phyloP scores from a whole-genome alignment of 53 echinoderm and acorn worm genomes.

The Hippasteria phrygiana region DNA sequence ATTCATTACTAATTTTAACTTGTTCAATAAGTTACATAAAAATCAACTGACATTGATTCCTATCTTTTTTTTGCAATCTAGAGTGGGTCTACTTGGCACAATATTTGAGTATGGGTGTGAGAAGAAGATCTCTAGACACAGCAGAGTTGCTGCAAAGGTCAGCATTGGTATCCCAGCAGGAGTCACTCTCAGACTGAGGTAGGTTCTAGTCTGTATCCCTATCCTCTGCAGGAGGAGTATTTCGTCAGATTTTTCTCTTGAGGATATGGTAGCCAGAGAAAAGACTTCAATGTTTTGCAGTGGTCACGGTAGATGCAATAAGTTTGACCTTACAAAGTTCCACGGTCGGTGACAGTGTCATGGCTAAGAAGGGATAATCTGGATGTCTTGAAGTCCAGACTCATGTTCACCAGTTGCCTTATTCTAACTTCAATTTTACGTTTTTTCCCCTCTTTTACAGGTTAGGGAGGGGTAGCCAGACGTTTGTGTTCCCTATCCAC shows the following conservation, averaged over 20 bases:
- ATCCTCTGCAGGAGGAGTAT: too few species aligned
- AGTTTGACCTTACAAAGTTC: too few species aligned
- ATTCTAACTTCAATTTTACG: too few species aligned
- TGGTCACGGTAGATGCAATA: too few species aligned
- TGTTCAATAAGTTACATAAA: too few species aligned
- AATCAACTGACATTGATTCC: not conserved
- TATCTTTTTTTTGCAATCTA: slow-evolving; percentile 29
- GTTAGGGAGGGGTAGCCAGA: slow-evolving; percentile 86
- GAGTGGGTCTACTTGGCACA: slow-evolving; percentile 90
- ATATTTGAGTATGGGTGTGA: slow-evolving; percentile 89
- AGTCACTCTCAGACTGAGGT: slow-evolving; percentile 86
- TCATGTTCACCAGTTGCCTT: too few species aligned
- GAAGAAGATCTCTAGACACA: slow-evolving; percentile 92
- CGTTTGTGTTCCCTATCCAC: slow-evolving; percentile 89
- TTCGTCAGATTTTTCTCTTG: too few species aligned
- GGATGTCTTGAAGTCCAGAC: too few species aligned
- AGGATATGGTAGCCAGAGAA: too few species aligned
- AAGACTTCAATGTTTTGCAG: too few species aligned
- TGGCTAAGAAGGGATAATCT: not conserved
- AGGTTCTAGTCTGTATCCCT: slow-evolving; percentile 53
- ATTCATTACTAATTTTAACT: too few species aligned
- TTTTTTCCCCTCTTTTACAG: slow-evolving; percentile 48
- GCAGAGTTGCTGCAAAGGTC: slow-evolving; percentile 85
- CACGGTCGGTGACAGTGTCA: not conserved
- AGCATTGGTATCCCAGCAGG: slow-evolving; percentile 91